Conservation (phyloP, 1,140 invertebrate species). For the Microplitis demolitor region DNA sequence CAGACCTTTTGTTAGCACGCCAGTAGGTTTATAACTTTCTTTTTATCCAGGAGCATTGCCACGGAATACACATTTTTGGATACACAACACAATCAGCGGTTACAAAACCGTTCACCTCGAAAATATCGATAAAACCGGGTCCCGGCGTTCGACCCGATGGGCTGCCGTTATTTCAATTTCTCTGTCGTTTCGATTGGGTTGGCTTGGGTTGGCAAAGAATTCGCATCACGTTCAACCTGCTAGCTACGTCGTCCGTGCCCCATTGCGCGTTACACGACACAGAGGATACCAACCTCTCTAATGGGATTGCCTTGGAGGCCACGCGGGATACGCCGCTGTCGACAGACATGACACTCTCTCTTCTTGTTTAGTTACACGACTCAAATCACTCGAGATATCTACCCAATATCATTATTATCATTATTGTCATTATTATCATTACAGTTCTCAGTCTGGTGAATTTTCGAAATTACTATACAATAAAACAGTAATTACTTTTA, state of each 20-base stretch:
- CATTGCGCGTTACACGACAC: background rate
- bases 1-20: too few species aligned
- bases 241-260: background rate
- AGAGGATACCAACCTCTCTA: background rate
- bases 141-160: background rate
- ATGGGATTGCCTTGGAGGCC: conserved; percentile 1
- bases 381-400: too few species aligned
- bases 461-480: too few species aligned
- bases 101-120: background rate
- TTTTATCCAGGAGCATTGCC: too few species aligned
- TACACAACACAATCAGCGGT: too few species aligned
- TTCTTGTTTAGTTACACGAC: too few species aligned
- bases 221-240: background rate
- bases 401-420: too few species aligned
- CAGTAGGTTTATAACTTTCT: too few species aligned
- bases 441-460: too few species aligned
- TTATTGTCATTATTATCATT: too few species aligned
- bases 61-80: too few species aligned
- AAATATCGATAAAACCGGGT: conserved; percentile 16
- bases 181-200: background rate
- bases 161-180: conserved; percentile 22
- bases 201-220: background rate
- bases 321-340: background rate
- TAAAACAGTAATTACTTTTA: too few species aligned
- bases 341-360: background rate